These are phyloP conservation scores for Lampris incognitus DNA, from an alignment of 2,113 vertebrate genomes.

Conservation along the genomic window DNA sequence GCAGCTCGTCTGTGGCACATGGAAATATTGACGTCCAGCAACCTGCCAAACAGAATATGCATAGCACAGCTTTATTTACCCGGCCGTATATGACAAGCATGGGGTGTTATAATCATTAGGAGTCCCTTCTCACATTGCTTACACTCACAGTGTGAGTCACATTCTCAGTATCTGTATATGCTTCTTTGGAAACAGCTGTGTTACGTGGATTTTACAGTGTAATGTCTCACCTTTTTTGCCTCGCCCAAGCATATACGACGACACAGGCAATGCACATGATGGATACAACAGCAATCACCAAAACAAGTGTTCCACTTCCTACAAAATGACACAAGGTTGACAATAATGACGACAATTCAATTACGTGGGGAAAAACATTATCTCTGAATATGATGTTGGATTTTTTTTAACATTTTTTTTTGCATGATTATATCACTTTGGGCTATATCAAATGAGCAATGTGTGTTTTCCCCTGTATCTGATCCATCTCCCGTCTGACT, in stretches of 20 bases:
- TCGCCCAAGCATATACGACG: accelerated
- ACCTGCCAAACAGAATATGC: conserved; percentile 8
- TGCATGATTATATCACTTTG: too few relatives aligned
- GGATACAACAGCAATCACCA: accelerated
- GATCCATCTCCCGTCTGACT: too few relatives aligned
- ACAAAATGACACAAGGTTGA: conserved; percentile 8
- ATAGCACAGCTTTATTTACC: not conserved
- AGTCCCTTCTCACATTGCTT: too few relatives aligned
- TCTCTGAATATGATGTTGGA: too few relatives aligned
- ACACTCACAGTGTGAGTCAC: not conserved
- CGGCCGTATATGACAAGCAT: too few relatives aligned
- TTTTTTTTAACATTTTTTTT: too few relatives aligned
- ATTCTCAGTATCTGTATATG: not conserved
- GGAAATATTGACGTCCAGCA: not conserved
- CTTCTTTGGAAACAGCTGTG: not conserved
- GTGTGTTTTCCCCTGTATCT: too few relatives aligned
- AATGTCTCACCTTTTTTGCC: conserved; percentile 21
- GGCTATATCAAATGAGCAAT: too few relatives aligned
- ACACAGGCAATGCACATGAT: accelerated
- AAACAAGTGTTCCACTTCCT: not conserved
- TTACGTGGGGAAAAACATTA: too few relatives aligned
- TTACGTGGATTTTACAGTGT: not conserved
- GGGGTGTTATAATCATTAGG: too few relatives aligned
- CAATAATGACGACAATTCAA: too few relatives aligned
- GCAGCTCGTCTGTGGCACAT: not conserved